These are phyloP conservation scores for Xiphophorus hellerii DNA, from an alignment of 2,113 vertebrate genomes.

Conservation along the genomic window DNA sequence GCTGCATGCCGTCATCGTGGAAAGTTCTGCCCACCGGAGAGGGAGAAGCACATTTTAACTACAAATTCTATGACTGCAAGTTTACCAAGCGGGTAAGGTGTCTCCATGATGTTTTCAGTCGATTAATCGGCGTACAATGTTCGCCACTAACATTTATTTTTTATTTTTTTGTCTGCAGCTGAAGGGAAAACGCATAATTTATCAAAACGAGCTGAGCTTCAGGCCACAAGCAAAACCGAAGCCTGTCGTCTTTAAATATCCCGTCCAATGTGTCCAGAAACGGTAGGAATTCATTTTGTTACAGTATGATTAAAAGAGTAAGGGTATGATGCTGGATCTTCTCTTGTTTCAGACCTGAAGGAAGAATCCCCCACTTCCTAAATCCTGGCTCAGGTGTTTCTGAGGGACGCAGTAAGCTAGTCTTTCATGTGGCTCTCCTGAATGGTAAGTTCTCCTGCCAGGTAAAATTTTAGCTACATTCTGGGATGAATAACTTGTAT, in stretches of 20 bases:
- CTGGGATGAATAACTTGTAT: neutral
- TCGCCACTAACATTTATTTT: neutral
- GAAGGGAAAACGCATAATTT: conserved; percentile 59
- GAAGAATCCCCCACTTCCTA: conserved; percentile 43
- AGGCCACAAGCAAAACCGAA: conserved; percentile 47
- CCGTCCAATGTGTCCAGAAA: conserved; percentile 63
- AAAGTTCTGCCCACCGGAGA: conserved; percentile 34
- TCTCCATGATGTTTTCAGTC: too few species aligned
- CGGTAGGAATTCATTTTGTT: conserved; percentile 47
- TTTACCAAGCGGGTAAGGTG: conserved; percentile 67
- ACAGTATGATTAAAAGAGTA: neutral
- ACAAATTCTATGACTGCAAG: conserved; percentile 53
- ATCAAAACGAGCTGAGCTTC: conserved; percentile 65
- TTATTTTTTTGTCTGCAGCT: conserved; percentile 44
- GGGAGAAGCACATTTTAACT: conserved; percentile 54
- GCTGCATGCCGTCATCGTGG: conserved; percentile 57
- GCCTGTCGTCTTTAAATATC: conserved; percentile 39
- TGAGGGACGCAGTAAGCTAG: conserved; percentile 60
- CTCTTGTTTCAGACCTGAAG: conserved; percentile 47
- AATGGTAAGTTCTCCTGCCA: conserved; percentile 58
- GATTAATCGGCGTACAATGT: accelerated
- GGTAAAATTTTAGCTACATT: accelerated
- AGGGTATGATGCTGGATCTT: accelerated
- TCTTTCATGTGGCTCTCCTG: conserved; percentile 76
- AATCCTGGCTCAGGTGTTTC: conserved; percentile 48